These are phyloP conservation scores for Fistularia commersonii DNA, from an alignment of 2,797 vertebrate species.

Conservation along the genomic window DNA sequence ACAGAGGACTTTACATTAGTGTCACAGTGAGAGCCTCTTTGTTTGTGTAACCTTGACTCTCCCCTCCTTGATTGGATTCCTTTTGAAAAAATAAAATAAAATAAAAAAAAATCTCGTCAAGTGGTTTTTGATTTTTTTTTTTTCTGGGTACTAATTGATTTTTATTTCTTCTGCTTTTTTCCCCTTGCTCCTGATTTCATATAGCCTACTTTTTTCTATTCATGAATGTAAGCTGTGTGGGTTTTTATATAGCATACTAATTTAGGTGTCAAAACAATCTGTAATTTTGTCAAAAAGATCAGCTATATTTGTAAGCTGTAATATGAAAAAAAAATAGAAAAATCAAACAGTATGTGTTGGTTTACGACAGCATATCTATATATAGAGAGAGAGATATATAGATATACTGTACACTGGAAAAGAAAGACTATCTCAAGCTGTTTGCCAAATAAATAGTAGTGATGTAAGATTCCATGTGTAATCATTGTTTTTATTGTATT, in stretches of 20 bases:
- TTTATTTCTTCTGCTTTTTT: no score
- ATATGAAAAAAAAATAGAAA: slow-evolving; percentile 76
- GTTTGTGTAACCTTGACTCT: slow-evolving; percentile 61
- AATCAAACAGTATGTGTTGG: slow-evolving; percentile 78
- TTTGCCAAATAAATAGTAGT: slow-evolving; percentile 83
- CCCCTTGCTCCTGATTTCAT: slow-evolving; percentile 59
- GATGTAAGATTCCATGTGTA: slow-evolving; percentile 46
- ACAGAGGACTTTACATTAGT: slow-evolving; percentile 63
- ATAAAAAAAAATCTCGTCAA: slow-evolving; percentile 56
- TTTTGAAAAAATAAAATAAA: background rate
- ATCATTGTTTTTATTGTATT: slow-evolving; percentile 10
- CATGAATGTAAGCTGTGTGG: slow-evolving; percentile 82
- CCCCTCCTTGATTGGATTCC: slow-evolving; percentile 3
- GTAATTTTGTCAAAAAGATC: slow-evolving; percentile 84
- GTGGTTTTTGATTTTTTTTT: slow-evolving; percentile 41
- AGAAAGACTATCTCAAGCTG: slow-evolving; percentile 81
- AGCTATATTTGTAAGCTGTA: slow-evolving; percentile 87
- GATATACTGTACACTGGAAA: slow-evolving; percentile 79
- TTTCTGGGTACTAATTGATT: no score
- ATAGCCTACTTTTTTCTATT: slow-evolving; percentile 77
- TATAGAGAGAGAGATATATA: slow-evolving; percentile 34
- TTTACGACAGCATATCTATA: slow-evolving; percentile 68
- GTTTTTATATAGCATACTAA: slow-evolving; percentile 78
- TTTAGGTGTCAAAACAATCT: slow-evolving; percentile 76
- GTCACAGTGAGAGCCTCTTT: slow-evolving; percentile 57